phyloP scores from a whole-genome alignment of 1,140 invertebrate genomes.

The Anadara kagoshimensis region DNA sequence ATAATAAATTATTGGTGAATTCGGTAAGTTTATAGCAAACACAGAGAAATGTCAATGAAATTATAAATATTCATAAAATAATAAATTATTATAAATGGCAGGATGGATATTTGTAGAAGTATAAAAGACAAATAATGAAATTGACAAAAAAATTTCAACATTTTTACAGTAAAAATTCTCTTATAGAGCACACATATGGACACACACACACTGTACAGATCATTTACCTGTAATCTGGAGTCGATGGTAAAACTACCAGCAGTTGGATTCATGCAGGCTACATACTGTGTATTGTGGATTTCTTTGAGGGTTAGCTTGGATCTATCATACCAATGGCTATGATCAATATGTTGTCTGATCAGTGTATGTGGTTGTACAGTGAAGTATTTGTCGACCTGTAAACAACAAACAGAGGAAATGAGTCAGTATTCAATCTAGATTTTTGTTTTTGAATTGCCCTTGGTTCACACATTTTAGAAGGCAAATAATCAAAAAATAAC shows the following conservation, averaged over 20 bases:
- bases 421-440: no score
- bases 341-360: constrained; percentile 95
- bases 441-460: no score
- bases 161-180: no score
- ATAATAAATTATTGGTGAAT: no score
- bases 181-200: background rate
- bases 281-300: constrained; percentile 97
- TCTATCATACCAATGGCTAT: constrained; percentile 94
- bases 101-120: no score
- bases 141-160: no score
- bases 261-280: constrained; percentile 98
- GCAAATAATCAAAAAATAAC: no score
- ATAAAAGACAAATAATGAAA: no score
- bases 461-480: no score
- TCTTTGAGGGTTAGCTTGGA: constrained; percentile 92
- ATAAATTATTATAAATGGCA: no score
- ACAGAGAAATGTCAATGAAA: constrained; percentile 90
- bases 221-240: constrained; percentile 84
- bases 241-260: constrained; percentile 98
- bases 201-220: background rate
- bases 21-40: constrained; percentile 95
- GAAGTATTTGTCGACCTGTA: constrained; percentile 89
- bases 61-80: constrained; percentile 9
- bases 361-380: constrained; percentile 97
- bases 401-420: background rate